phyloP scores from a whole-genome alignment of 2,113 vertebrate species.

The Microcebus lehilahytsara region DNA sequence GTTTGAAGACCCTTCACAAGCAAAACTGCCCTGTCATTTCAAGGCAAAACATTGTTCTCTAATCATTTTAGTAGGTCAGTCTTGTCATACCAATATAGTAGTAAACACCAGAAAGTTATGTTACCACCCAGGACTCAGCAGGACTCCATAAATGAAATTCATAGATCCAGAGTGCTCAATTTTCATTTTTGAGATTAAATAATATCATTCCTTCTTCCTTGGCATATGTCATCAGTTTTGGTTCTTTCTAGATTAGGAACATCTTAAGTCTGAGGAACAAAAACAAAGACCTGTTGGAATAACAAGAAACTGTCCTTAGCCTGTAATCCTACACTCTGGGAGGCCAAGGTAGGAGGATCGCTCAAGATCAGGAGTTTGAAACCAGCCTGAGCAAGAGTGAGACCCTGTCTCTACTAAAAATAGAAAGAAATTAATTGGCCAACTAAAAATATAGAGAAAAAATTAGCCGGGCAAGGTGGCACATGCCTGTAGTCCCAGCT shows the following conservation, averaged over 20 bases:
- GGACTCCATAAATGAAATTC: neutral
- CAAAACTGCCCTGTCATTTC: neutral
- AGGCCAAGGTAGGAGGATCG: no score
- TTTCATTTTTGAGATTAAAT: conserved; percentile 16
- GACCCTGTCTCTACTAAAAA: no score
- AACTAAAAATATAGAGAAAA: no score
- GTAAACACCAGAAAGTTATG: neutral
- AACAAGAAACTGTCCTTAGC: neutral
- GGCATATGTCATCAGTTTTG: neutral
- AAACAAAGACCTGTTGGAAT: neutral
- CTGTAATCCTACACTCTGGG: no score
- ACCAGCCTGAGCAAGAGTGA: no score
- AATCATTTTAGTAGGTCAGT: neutral
- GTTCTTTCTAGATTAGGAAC: neutral
- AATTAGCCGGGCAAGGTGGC: no score
- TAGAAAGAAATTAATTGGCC: no score
- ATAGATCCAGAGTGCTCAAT: neutral
- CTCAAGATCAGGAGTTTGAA: no score
- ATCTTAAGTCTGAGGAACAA: neutral
- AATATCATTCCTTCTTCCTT: neutral
- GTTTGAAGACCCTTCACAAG: neutral
- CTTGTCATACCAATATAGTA: neutral
- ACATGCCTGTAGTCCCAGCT: no score
- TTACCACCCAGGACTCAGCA: neutral
- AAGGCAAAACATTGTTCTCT: neutral